phyloP scores from a whole-genome alignment of 2,888 invertebrate species.

The Drosophila anomalata region DNA sequence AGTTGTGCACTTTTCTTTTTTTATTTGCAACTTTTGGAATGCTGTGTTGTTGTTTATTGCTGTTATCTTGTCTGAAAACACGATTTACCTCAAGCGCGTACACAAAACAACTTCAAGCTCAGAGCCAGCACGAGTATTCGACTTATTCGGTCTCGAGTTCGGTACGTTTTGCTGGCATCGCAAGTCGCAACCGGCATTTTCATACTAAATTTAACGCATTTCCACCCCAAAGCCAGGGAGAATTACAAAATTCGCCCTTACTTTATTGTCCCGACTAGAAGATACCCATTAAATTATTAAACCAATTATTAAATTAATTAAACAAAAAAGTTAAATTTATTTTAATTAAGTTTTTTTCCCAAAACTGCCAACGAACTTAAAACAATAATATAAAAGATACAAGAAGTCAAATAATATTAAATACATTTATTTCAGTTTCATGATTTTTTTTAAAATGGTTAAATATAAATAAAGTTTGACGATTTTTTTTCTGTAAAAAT shows the following conservation, averaged over 20 bases:
- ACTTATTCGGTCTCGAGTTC: slow-evolving; percentile 31
- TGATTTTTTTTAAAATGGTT: too few species aligned
- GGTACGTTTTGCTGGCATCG: slow-evolving; percentile 51
- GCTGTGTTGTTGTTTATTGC: slow-evolving; percentile 40
- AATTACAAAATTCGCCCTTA: neutral
- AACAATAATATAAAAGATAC: too few species aligned
- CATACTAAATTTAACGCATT: slow-evolving; percentile 27
- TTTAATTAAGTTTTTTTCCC: too few species aligned
- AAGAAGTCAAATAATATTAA: too few species aligned
- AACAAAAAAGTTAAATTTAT: neutral
- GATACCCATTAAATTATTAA: neutral
- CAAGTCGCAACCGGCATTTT: slow-evolving; percentile 65
- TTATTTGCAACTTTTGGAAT: slow-evolving; percentile 34
- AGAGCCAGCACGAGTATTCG: slow-evolving; percentile 51
- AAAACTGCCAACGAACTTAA: too few species aligned
- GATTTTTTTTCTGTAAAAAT: too few species aligned
- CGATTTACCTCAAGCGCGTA: slow-evolving; percentile 36
- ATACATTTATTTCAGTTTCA: too few species aligned
- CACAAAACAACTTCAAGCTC: slow-evolving; percentile 45
- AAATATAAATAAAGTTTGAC: too few species aligned
- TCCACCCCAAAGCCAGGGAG: slow-evolving; percentile 32
- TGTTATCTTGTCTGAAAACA: slow-evolving; percentile 25
- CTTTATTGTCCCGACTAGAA: neutral
- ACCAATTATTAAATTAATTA: neutral
- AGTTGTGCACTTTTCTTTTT: slow-evolving; percentile 9